Evolutionary conservation across 2,113 vertebrate species (phyloP), one percentile per base, ranked within the genome.

Genomic region (Oncorhynchus tshawytscha): DNA sequence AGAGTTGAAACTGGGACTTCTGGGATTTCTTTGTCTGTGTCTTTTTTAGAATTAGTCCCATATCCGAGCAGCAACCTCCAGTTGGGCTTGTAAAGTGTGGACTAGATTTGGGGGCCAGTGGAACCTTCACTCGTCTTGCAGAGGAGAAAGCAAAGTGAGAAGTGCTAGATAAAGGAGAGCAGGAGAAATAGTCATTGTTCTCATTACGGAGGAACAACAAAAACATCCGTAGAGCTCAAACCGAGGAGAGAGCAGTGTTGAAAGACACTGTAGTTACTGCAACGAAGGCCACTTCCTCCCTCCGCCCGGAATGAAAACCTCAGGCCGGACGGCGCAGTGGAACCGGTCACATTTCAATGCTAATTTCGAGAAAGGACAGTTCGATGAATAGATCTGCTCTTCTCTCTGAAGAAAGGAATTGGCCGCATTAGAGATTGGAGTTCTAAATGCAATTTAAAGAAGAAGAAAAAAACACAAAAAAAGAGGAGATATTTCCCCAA

Each of bases 131-230:
- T 45, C 9, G 9, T 22, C 45, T 82, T 78, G 86, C 84, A 85
- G 70, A 81, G 65, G 66, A 62, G 57, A 79, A 75, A 70, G 59
- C 59, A 57, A 83, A 82, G 67, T 25, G 11, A 39, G 82, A 87
- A 84, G 79, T 90, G 88, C 91, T 91, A 77, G 84, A 92, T 91
- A 88, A 88, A 88, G 80, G 78, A 77, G 82, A 79, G 76, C 84
- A 86, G 78, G 85, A 84, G 87, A 88, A 91, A 90, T 88, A 90
- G 87, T 90, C 91, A 91, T 91, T 91, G 88, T 90, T 91, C 89
- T 91, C 88, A 92, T 92, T 91, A 91, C 85, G 77, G 80, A 89
- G 88, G 34, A 34, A 34, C 82, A 89, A 90, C 90, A 91, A 90
- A 85, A 91, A 91, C 3, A 91, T 91, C 91, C 90, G 90, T 91